Base-by-base conservation (phyloP, 2,797 vertebrate genomes). In the Hyperoplus immaculatus region DNA sequence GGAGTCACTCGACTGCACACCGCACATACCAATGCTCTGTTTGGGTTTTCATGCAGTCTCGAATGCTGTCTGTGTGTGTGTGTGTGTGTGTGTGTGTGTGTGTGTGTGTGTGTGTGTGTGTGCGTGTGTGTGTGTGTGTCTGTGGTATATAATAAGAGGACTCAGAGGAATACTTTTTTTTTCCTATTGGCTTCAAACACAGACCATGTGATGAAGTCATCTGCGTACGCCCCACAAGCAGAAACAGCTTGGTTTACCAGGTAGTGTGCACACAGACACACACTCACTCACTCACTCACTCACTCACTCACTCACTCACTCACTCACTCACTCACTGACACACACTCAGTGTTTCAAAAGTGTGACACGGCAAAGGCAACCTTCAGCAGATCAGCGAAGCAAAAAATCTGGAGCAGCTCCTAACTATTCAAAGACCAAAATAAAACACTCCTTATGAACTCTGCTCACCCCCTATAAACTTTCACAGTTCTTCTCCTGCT, bases 21-120 rank as follows among this genome's bases (percentile, higher is more conserved):
- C 21, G 51, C 77, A 63, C 84, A 55, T 81, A 72, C 84, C 89
- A 88, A 88, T 60, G 12, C 43, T 63, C 57, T 88, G 89, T 93
- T 92, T 93, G 89, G 89, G 87, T 87, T 88, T 88, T 81, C 9
- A 43, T 62, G 45, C 66, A 18, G 43, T 29, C 65, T 64, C 73
- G 77, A 90, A 89, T 88, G 85, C 54, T 87, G 73, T 15, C 74
- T 43, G 29, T 69, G 61, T 4, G 0, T 47, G 72, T 71, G 66
- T 47, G 60, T 56, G 65, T 41, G 14, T 72, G 29, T 29, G 29
- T 29, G 29, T 29, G 29, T 29, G 29, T 29, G 29, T 29, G 29
- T 29, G 29, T 29, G 29, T 29, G 29, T 29, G 29, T 29, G 29
- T 29, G 29, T 29, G 29, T 29, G 29, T 29, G 29, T 29, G 29